A percentile compares a stretch with the other conserved stretches of the same genome.
Evolutionary conservation across 1,140 invertebrate genomes (phyloP).

Genomic region (Drosophila nikananu): DNA sequence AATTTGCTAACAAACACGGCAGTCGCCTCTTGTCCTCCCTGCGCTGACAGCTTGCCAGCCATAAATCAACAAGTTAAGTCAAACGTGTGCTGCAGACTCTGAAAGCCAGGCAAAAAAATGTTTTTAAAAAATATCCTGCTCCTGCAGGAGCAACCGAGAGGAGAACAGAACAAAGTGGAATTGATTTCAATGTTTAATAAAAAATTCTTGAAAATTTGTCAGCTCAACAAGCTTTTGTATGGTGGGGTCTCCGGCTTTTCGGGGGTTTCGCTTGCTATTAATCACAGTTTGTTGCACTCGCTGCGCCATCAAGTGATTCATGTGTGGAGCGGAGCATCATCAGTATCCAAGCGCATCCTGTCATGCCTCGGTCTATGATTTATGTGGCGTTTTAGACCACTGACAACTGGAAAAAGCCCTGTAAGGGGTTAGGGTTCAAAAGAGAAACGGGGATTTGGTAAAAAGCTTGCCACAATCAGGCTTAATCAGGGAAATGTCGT

Average conservation of each 20-base stretch:
- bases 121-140: conserved; percentile 58
- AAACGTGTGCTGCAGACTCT: conserved; percentile 69
- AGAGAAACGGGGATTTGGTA: not conserved
- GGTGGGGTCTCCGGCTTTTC: conserved; percentile 5
- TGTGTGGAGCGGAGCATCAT: conserved; percentile 61
- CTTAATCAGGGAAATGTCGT: conserved; percentile 46
- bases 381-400: conserved; percentile 73
- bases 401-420: conserved; percentile 52
- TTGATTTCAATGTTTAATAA: conserved; percentile 84
- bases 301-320: conserved; percentile 81
- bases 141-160: conserved; percentile 39
- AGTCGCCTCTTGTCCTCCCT: conserved; percentile 58
- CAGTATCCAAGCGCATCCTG: conserved; percentile 67
- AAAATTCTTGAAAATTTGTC: conserved; percentile 84
- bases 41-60: conserved; percentile 74
- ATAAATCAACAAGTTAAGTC: conserved; percentile 84
- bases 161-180: conserved; percentile 65
- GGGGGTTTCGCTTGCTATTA: conserved; percentile 64
- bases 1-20: conserved; percentile 56
- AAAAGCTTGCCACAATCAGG: conserved; percentile 49
- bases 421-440: not conserved
- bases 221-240: conserved; percentile 56
- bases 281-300: conserved; percentile 83
- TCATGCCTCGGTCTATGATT: conserved; percentile 74
- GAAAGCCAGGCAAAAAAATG: conserved; percentile 49